Conservation (phyloP, 2,113 vertebrate species). For the Aix galericulata region DNA sequence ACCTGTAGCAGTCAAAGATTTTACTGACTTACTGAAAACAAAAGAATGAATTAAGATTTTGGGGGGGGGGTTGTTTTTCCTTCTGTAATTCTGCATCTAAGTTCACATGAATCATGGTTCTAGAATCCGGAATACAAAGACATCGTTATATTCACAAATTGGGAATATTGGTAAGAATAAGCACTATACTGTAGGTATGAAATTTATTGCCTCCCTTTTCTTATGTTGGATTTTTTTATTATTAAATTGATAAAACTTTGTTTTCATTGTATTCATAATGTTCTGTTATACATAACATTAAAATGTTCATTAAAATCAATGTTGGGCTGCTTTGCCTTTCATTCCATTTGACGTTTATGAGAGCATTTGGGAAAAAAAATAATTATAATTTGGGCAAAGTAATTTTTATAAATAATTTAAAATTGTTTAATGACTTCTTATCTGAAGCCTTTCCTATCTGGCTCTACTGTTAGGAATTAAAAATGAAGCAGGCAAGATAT, state of each 20-base stretch:
- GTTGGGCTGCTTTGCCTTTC: conserved; percentile 79
- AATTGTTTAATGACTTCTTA: conserved; percentile 86
- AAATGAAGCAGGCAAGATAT: conserved; percentile 83
- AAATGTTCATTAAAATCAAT: conserved; percentile 93
- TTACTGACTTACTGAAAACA: conserved; percentile 82
- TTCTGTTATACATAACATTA: conserved; percentile 96
- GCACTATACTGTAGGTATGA: conserved; percentile 88
- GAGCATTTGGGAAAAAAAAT: conserved; percentile 80
- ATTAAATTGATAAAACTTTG: conserved; percentile 85
- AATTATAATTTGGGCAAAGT: conserved; percentile 87
- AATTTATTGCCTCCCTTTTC: conserved; percentile 80
- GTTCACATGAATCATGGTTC: conserved; percentile 78
- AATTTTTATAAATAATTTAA: conserved; percentile 91
- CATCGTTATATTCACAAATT: conserved; percentile 75
- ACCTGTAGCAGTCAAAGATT: conserved; percentile 82
- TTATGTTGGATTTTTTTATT: conserved; percentile 82
- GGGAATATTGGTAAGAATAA: conserved; percentile 87
- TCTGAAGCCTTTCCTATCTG: conserved; percentile 81
- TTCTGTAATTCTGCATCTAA: conserved; percentile 78
- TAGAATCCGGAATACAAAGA: conserved; percentile 80
- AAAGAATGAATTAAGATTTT: conserved; percentile 74
- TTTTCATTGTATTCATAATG: conserved; percentile 91
- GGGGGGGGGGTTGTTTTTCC: conserved; percentile 52
- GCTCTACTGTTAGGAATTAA: conserved; percentile 80
- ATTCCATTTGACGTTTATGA: conserved; percentile 80